Conservation (phyloP, 2,888 invertebrate species). For the Platycnemis pennipes region DNA sequence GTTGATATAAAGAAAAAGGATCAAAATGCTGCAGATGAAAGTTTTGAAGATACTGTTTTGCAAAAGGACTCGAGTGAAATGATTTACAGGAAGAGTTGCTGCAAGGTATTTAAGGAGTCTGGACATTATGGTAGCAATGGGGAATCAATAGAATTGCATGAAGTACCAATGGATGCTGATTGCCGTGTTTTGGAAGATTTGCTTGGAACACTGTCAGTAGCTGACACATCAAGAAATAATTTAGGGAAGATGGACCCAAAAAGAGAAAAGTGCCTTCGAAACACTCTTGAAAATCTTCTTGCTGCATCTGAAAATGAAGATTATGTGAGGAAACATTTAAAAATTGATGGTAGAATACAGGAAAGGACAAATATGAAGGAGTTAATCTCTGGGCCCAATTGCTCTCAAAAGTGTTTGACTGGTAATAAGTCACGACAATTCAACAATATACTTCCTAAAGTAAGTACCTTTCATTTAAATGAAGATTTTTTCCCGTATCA, state of each 20-base stretch:
- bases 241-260: background rate
- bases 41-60: background rate
- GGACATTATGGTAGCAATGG: background rate
- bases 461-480: background rate
- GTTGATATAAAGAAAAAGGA: constrained; percentile 60
- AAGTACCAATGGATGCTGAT: background rate
- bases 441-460: background rate
- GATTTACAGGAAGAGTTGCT: background rate
- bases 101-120: background rate
- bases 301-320: background rate
- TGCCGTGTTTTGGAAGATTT: background rate
- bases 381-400: background rate
- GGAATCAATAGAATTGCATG: background rate
- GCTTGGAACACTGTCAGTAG: background rate
- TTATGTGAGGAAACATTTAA: background rate
- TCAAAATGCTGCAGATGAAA: background rate
- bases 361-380: background rate
- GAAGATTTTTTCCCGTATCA: background rate
- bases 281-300: constrained; percentile 6
- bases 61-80: background rate
- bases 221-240: background rate
- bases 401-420: background rate
- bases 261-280: background rate
- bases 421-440: background rate
- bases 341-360: background rate